A percentile compares a stretch with the other conserved stretches of the same genome.
Evolutionary conservation across 2,113 vertebrate genomes (phyloP).

Genomic region (Cynoglossus semilaevis): DNA sequence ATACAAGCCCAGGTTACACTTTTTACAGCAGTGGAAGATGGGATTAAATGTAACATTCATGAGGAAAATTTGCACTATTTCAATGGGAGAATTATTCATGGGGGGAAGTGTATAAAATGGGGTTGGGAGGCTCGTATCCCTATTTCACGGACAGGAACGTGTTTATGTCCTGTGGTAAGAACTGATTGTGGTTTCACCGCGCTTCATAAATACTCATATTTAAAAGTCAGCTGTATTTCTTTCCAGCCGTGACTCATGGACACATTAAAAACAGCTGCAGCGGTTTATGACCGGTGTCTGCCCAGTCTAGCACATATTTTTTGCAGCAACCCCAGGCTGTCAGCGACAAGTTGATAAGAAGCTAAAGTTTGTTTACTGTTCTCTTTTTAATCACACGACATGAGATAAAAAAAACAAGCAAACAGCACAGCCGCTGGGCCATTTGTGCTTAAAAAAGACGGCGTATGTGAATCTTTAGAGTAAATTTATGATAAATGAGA

Average conservation of each 20-base stretch:
- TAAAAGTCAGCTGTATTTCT: constrained; percentile 46
- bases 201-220: constrained; percentile 59
- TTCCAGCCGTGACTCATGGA: constrained; percentile 40
- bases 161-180: constrained; percentile 33
- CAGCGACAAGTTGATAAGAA: constrained; percentile 23
- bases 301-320: constrained; percentile 36
- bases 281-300: constrained; percentile 37
- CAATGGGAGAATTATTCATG: constrained; percentile 25
- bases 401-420: neutral
- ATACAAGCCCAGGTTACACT: constrained; percentile 9
- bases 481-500: constrained; percentile 19
- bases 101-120: constrained; percentile 15
- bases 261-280: constrained; percentile 34
- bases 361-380: constrained; percentile 10
- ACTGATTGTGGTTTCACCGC: constrained; percentile 41
- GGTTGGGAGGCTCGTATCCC: constrained; percentile 19
- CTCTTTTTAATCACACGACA: constrained; percentile 4
- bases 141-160: constrained; percentile 43
- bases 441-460: neutral
- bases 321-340: constrained; percentile 10
- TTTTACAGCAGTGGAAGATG: constrained; percentile 5
- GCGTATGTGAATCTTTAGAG: neutral
- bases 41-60: constrained; percentile 23
- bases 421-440: constrained; percentile 7
- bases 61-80: constrained; percentile 28